Percentiles rank a stretch among this genome's conserved stretches.
These are phyloP conservation scores for Cyprinodon variegatus DNA, from an alignment of 2,113 vertebrate genomes.

Conservation along the genomic window DNA sequence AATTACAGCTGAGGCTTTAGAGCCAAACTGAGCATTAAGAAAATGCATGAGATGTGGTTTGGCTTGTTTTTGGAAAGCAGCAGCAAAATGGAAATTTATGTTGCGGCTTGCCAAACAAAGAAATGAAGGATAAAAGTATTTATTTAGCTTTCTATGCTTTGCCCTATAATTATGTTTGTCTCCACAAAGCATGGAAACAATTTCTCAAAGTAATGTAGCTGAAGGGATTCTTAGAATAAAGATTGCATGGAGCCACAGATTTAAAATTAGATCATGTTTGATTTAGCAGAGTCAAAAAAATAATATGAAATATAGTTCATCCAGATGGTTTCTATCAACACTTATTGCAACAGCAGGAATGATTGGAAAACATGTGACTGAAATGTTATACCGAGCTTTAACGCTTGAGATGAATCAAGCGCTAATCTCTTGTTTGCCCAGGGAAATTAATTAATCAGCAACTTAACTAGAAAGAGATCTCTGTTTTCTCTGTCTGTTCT, in stretches of 20 bases:
- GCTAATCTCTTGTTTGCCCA: conserved; percentile 18
- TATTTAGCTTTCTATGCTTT: conserved; percentile 13
- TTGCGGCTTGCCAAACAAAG: conserved; percentile 33
- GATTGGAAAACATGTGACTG: neutral
- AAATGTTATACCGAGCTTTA: neutral
- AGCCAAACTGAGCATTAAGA: conserved; percentile 65
- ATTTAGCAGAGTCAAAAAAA: conserved; percentile 7
- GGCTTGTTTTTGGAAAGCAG: conserved; percentile 45
- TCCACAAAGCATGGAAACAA: conserved; percentile 9
- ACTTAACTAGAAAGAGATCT: conserved; percentile 27
- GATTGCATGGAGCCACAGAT: neutral
- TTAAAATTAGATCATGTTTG: neutral
- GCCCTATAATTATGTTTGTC: conserved; percentile 30
- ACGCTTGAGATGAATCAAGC: conserved; percentile 7
- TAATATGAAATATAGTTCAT: conserved; percentile 7
- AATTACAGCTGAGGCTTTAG: conserved; percentile 48
- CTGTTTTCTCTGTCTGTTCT: conserved; percentile 29
- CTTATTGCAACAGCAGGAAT: neutral
- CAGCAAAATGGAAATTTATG: conserved; percentile 17
- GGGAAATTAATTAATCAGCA: conserved; percentile 40
- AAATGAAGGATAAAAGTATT: conserved; percentile 10
- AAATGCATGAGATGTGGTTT: conserved; percentile 43
- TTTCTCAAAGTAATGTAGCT: conserved; percentile 1
- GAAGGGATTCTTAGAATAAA: neutral
- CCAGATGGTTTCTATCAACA: neutral